phyloP scores from a whole-genome alignment of 2,888 invertebrate genomes.

The Drosophila flavopinicola region DNA sequence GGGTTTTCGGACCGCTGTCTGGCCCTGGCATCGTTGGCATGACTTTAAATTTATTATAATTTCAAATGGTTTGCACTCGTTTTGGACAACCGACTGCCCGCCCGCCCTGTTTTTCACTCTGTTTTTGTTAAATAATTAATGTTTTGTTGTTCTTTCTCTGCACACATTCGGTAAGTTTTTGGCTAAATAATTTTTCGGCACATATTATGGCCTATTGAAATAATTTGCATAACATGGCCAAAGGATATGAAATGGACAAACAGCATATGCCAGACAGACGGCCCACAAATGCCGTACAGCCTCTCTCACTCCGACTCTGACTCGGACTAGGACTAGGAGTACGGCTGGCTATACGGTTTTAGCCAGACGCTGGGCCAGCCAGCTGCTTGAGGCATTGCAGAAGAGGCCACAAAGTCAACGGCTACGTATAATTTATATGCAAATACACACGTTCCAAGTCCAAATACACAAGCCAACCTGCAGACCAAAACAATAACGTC shows the following conservation, averaged over 20 bases:
- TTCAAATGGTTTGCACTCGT: conserved; percentile 55
- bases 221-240: conserved; percentile 75
- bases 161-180: conserved; percentile 55
- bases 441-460: conserved; percentile 75
- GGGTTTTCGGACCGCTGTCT: conserved; percentile 60
- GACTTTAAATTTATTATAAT: conserved; percentile 74
- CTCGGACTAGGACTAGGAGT: conserved; percentile 1
- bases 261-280: conserved; percentile 64
- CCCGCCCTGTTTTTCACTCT: conserved; percentile 16
- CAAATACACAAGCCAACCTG: conserved; percentile 55
- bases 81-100: conserved; percentile 4
- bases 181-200: conserved; percentile 72
- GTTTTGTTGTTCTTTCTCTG: conserved; percentile 71
- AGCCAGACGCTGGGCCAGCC: conserved; percentile 44
- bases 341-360: conserved; percentile 6
- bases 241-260: conserved; percentile 72
- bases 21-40: conserved; percentile 52
- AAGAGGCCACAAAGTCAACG: conserved; percentile 75
- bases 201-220: conserved; percentile 77
- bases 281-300: conserved; percentile 38
- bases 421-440: conserved; percentile 77
- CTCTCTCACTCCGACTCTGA: not conserved
- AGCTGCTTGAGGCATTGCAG: conserved; percentile 72
- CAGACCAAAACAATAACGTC: conserved; percentile 53
- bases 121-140: conserved; percentile 76